These are phyloP conservation scores for Ceratina calcarata DNA, from an alignment of 1,140 invertebrate species.

Conservation along the genomic window DNA sequence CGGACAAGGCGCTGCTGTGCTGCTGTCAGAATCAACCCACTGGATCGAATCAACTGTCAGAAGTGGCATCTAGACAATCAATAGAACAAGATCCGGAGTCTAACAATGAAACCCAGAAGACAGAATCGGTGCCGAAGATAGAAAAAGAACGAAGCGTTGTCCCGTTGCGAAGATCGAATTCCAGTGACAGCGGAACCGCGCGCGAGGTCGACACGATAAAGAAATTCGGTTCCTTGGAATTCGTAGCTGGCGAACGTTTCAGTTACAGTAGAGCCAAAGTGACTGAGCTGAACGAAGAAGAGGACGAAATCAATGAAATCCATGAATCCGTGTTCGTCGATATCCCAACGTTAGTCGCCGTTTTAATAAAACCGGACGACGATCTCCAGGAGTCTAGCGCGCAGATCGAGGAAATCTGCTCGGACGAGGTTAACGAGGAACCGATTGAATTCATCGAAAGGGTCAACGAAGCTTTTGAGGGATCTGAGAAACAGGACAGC, in stretches of 20 bases:
- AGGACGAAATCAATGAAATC: slow-evolving; percentile 54
- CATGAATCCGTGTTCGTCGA: slow-evolving; percentile 71
- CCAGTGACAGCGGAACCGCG: slow-evolving; percentile 57
- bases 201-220: slow-evolving; percentile 37
- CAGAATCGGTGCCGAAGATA: neutral
- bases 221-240: slow-evolving; percentile 66
- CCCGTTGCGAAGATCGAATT: slow-evolving; percentile 57
- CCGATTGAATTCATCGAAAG: slow-evolving; percentile 53
- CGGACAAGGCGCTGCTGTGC: slow-evolving; percentile 38
- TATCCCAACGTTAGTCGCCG: slow-evolving; percentile 71
- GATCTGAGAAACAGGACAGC: slow-evolving; percentile 33
- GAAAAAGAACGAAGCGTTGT: neutral
- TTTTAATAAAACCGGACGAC: slow-evolving; percentile 71
- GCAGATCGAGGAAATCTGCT: slow-evolving; percentile 71
- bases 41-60: no score
- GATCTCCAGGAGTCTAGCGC: slow-evolving; percentile 41
- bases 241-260: slow-evolving; percentile 42
- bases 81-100: neutral
- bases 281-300: slow-evolving; percentile 62
- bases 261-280: slow-evolving; percentile 62
- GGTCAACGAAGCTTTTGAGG: slow-evolving; percentile 23
- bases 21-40: slow-evolving; percentile 23
- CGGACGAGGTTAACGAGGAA: slow-evolving; percentile 60
- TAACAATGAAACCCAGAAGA: neutral
- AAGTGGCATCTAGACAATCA: neutral